Evolutionary conservation across 1,140 invertebrate genomes (phyloP).

Genomic region (Ceratina australensis): DNA sequence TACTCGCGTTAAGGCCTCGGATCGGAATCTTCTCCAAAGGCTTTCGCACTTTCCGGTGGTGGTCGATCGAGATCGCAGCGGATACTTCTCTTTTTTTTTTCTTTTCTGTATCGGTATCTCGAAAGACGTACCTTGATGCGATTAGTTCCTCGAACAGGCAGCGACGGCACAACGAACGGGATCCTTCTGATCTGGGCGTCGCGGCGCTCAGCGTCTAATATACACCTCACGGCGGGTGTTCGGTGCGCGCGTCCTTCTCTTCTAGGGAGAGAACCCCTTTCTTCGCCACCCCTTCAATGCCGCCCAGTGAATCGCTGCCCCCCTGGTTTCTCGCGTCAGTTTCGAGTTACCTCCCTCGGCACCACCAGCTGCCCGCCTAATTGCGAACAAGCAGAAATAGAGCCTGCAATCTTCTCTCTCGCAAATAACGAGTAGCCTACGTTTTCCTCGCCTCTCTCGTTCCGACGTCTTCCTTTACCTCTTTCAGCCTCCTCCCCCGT

Average conservation of each 20-base stretch:
- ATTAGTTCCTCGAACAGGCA: constrained; percentile 23
- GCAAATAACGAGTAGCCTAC: constrained; percentile 68
- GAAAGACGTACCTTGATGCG: constrained; percentile 33
- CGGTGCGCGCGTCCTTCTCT: constrained; percentile 46
- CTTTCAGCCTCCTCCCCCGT: no score
- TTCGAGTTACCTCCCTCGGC: constrained; percentile 29
- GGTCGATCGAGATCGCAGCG: constrained; percentile 13
- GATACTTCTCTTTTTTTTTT: background rate
- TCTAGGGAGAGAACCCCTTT: constrained; percentile 46
- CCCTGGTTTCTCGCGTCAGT: constrained; percentile 10
- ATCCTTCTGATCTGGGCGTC: constrained; percentile 73
- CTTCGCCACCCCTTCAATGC: constrained; percentile 43
- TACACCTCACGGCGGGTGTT: constrained; percentile 70
- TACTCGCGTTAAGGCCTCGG: background rate
- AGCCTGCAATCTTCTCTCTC: constrained; percentile 72
- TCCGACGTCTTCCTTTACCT: no score
- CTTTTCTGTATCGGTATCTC: background rate
- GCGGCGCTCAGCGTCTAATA: constrained; percentile 74
- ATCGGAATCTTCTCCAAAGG: constrained; percentile 11
- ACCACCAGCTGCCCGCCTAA: constrained; percentile 60
- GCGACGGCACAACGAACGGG: constrained; percentile 56
- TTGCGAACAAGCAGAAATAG: constrained; percentile 71
- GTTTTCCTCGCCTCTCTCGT: background rate
- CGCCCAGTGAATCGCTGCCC: constrained; percentile 50
- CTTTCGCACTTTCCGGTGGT: background rate